Base-by-base conservation (phyloP, 53 echinoderm and acorn worm species). In the Stichopus horrens region DNA sequence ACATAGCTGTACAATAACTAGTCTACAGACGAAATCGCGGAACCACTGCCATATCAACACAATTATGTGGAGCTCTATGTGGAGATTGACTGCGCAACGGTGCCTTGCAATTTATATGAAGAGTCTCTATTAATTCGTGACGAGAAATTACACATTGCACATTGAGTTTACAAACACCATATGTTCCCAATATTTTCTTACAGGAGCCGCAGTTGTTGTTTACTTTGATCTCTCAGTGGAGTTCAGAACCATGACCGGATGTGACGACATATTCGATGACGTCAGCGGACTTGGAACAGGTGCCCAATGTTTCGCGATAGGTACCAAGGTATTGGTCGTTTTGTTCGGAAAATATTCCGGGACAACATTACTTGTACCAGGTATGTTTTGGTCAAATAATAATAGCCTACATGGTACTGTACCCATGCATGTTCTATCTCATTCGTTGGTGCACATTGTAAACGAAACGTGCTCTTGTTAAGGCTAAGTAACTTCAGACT, bases 181-280 rank as follows among this genome's bases (percentile, higher is more conserved):
- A 37, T 1, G 37, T 37, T 37, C 2, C 37, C 37, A 37, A 37
- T 37, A 37, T 37, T 37, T 18, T 77, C 23, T 37, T 71, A 7
- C 86, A 95, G 95, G 95, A 16, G 95, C 95, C 20, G 89, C 65
- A 56, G 14, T 95, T 76, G 75, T 71, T 67, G 90, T 95, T 6
- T 83, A 71, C n/a, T 95, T 95, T 55, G 93, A 91, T 60, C 75
- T 86, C 19, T 85, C 90, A 9, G 94, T 95, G 18, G 90, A 95
- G 57, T 95, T 89, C 73, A 77, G 90, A 75, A 75, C 58, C 54
- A 73, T 94, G 6, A 51, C 19, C 5, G 54, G 67, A 9, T 95
- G 95, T 67, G 82, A 55, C 66, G 82, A 90, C 74, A 86, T 95
- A 55, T 93, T 95, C 59, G 88, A 88, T 9, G 86, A 86, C 56